Percentiles rank a stretch among this genome's conserved stretches.
Conservation (phyloP, 2,113 vertebrate genomes). For the Tyrannus savana region DNA sequence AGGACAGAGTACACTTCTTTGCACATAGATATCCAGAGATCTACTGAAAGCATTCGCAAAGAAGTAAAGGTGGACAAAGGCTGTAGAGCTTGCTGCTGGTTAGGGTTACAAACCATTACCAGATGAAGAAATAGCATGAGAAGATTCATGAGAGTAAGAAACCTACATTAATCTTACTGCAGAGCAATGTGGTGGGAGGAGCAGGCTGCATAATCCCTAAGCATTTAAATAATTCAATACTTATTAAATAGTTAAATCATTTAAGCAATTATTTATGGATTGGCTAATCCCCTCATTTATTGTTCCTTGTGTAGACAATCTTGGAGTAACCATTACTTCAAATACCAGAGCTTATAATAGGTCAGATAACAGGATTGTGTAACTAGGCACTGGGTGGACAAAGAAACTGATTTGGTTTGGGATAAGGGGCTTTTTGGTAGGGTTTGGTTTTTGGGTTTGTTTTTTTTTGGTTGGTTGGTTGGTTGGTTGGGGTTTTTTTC, state of each 20-base stretch:
- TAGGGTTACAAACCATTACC: background rate
- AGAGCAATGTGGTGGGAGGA: background rate
- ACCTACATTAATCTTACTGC: background rate
- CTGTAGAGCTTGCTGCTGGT: background rate
- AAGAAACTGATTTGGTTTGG: background rate
- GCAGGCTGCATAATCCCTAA: background rate
- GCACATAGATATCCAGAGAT: background rate
- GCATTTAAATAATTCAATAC: slow-evolving; percentile 25
- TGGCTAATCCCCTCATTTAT: background rate
- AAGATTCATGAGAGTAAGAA: background rate
- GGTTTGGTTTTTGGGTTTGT: background rate
- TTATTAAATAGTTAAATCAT: slow-evolving; percentile 24
- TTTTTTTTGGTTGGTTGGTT: background rate
- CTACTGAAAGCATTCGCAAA: background rate
- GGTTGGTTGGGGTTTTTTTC: background rate
- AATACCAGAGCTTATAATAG: background rate
- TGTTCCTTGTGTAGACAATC: background rate
- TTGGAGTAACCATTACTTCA: background rate
- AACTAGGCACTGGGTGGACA: background rate
- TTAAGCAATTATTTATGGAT: slow-evolving; percentile 22
- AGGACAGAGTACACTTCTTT: background rate
- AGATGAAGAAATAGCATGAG: background rate
- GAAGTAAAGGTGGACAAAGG: background rate
- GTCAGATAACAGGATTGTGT: background rate
- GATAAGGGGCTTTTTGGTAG: background rate